A percentile compares a stretch with the other conserved stretches of the same genome.
These are phyloP conservation scores for Candoia aspera DNA, from an alignment of 2,113 vertebrate genomes.

Conservation along the genomic window DNA sequence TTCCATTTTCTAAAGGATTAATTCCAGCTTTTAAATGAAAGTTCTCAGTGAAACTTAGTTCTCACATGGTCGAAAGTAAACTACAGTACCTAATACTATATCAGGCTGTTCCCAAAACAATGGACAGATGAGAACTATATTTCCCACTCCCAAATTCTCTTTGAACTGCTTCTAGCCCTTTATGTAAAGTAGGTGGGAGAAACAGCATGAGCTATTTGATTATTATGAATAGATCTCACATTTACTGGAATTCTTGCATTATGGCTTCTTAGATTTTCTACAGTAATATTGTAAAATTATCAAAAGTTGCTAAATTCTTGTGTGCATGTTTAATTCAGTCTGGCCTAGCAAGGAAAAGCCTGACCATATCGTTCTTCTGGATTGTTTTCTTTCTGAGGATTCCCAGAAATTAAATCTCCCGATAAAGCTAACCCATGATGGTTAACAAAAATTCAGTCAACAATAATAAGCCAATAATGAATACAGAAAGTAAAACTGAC, in stretches of 20 bases:
- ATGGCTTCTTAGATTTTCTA: background rate
- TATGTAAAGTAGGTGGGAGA: background rate
- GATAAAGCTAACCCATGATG: background rate
- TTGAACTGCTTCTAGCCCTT: background rate
- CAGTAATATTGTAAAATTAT: background rate
- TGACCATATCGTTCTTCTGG: background rate
- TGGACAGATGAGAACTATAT: background rate
- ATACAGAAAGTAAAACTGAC: background rate
- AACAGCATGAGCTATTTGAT: background rate
- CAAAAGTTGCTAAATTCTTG: background rate
- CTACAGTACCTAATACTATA: background rate
- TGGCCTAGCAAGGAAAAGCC: no score
- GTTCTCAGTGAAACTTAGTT: background rate
- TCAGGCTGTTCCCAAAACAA: background rate
- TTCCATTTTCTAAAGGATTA: background rate
- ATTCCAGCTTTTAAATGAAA: background rate
- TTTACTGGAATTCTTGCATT: background rate
- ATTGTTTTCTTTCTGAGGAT: background rate
- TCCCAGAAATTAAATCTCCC: background rate
- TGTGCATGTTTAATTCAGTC: no score
- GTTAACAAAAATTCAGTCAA: background rate
- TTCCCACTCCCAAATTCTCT: background rate
- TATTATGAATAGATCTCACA: background rate
- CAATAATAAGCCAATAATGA: background rate
- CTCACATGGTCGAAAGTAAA: background rate